Conservation (phyloP, 1,140 invertebrate species). For the Drosophila pseudoananassae region DNA sequence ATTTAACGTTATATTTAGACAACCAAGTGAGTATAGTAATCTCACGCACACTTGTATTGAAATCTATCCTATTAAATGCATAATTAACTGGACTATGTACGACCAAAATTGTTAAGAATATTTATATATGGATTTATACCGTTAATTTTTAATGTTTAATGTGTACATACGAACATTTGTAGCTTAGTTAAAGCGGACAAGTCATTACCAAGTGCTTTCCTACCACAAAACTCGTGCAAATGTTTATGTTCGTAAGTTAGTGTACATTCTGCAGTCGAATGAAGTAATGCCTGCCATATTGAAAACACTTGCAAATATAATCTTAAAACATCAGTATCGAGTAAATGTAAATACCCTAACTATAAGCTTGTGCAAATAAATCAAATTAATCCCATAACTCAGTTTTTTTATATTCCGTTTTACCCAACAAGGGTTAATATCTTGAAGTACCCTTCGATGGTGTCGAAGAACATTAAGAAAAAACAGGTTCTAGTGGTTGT, state of each 20-base stretch:
- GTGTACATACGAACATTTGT: constrained; percentile 29
- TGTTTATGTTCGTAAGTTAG: constrained; percentile 27
- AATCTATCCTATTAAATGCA: constrained; percentile 37
- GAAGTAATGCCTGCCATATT: constrained; percentile 46
- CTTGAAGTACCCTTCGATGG: background rate
- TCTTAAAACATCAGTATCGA: constrained; percentile 29
- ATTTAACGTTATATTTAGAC: constrained; percentile 32
- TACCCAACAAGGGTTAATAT: background rate
- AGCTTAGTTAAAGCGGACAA: constrained; percentile 34
- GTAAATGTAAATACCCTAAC: constrained; percentile 35
- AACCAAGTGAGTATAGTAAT: background rate
- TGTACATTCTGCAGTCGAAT: constrained; percentile 41
- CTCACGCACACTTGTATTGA: constrained; percentile 29
- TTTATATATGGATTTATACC: constrained; percentile 23
- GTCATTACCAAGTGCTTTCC: constrained; percentile 43
- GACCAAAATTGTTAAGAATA: constrained; percentile 47
- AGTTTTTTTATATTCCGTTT: background rate
- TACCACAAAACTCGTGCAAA: constrained; percentile 36
- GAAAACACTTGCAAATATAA: constrained; percentile 44
- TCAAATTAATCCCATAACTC: constrained; percentile 27
- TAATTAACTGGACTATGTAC: constrained; percentile 31
- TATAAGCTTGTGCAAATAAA: constrained; percentile 43
- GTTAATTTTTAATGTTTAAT: constrained; percentile 8
- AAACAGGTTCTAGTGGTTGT: background rate
- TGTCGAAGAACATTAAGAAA: background rate